Evolutionary conservation across 2,113 vertebrate species (phyloP).

Genomic region (Rhinoptilus africanus): DNA sequence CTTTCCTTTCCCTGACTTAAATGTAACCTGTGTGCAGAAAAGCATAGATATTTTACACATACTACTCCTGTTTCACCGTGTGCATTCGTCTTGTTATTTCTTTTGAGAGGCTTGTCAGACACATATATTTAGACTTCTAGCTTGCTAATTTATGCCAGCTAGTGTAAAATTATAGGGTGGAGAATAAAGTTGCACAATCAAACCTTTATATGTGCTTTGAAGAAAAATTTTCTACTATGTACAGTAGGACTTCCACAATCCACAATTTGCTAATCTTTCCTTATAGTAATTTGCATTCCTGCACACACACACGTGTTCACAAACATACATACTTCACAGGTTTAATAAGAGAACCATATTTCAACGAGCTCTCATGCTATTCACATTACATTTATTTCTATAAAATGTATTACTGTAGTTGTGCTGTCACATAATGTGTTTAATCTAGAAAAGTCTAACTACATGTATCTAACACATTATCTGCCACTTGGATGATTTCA

Average conservation of each 20-base stretch:
- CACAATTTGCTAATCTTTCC: conserved; percentile 27
- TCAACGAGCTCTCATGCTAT: background rate
- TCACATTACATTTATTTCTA: background rate
- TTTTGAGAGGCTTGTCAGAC: conserved; percentile 52
- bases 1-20: background rate
- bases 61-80: conserved; percentile 3
- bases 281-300: conserved; percentile 17
- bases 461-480: conserved; percentile 5
- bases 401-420: background rate
- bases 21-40: conserved; percentile 4
- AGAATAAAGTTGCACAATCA: conserved; percentile 52
- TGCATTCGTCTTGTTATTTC: conserved; percentile 40
- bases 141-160: conserved; percentile 67
- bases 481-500: conserved; percentile 34
- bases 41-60: conserved; percentile 7
- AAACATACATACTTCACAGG: conserved; percentile 6
- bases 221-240: background rate
- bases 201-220: conserved; percentile 32
- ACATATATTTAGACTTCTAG: conserved; percentile 51
- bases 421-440: background rate
- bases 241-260: conserved; percentile 2
- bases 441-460: conserved; percentile 2
- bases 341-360: background rate
- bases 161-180: conserved; percentile 62
- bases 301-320: background rate